Conservation (phyloP, 2,797 vertebrate species). For the Sciurus vulgaris region DNA sequence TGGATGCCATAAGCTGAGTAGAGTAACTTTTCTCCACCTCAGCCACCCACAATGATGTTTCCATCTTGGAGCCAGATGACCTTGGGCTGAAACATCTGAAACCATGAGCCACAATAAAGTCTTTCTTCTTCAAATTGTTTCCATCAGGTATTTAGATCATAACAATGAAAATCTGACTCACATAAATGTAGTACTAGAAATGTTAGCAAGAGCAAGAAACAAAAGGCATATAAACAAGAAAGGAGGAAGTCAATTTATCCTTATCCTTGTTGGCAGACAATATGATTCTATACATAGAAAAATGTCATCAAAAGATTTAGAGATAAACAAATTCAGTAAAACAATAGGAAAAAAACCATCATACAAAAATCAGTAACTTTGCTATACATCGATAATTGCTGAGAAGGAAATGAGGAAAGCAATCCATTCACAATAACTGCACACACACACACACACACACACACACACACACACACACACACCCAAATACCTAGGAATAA, state of each 20-base stretch:
- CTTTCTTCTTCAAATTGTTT: not conserved
- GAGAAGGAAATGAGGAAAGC: too few relatives aligned
- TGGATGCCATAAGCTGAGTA: too few relatives aligned
- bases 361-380: not conserved
- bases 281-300: not conserved
- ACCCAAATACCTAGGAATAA: too few relatives aligned
- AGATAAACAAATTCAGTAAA: not conserved
- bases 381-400: too few relatives aligned
- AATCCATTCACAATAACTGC: too few relatives aligned
- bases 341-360: not conserved
- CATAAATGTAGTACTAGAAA: not conserved
- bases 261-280: not conserved
- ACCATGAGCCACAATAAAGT: not conserved
- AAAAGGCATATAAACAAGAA: not conserved
- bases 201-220: not conserved
- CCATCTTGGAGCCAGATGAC: not conserved
- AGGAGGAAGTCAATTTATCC: not conserved
- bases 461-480: too few relatives aligned
- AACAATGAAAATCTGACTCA: not conserved
- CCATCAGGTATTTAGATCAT: not conserved
- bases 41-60: too few relatives aligned
- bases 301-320: not conserved
- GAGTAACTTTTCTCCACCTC: too few relatives aligned
- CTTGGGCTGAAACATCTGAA: not conserved
- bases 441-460: too few relatives aligned